Base-by-base conservation (phyloP, 2,797 vertebrate genomes). In the Pyrocephalus nanus region DNA sequence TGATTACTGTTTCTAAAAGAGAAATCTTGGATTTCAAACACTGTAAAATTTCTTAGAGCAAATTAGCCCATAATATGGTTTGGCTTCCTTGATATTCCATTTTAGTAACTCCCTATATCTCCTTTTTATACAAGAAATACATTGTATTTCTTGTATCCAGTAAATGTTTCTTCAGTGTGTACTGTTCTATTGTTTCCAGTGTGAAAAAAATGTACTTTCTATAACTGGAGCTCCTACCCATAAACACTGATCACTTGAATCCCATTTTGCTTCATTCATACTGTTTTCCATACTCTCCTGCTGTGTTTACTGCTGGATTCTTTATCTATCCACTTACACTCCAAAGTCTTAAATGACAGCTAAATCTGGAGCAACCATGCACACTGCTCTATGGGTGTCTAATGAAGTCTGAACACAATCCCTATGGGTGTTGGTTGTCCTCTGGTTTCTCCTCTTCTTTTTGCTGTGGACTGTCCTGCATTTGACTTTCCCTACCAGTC, bases 131-230 rank as follows among this genome's bases (percentile, higher is more conserved):
- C 26, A 51, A 17, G 26, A 15, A 51, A 29, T 29, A 51, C 15
- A 95, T 93, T 22, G 2, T 70, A 92, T 84, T 95, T 95, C 75
- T 92, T 93, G 32, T 58, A 36, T 93, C 55, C 84, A 92, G 8
- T 88, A 91, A 80, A 61, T 74, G 22, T 83, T 81, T 89, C 72
- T 95, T 96, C 74, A 71, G 11, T 76, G 40, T 76, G 38, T 89
- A 83, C 89, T 78, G 58, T 64, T 87, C 42, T 76, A 7, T 72
- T 82, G 53, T 58, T 96, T 92, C 60, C 76, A 83, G 21, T 16
- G 34, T 73, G 22, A 40, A 20, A 86, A 76, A 89, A 40, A 32
- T 5, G 25, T 51, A 34, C 8, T 72, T 92, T 55, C 55, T 57
- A 3, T 61, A 81, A 55, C 65, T 62, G 45, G 71, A 81, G 34